Conservation (phyloP, 2,113 vertebrate species). For the Pitta sordida region DNA sequence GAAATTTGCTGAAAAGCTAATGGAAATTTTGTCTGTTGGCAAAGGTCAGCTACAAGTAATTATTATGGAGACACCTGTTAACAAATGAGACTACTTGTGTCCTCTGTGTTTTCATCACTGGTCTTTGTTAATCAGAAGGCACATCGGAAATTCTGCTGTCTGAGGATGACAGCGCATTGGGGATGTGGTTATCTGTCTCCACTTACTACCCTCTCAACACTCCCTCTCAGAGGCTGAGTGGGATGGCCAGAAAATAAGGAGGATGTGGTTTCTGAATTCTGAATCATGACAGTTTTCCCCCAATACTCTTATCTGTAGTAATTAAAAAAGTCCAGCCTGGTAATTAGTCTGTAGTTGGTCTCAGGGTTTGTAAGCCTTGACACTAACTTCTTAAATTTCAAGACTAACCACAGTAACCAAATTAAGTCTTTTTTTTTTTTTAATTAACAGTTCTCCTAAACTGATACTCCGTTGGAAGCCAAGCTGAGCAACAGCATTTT, state of each 20-base stretch:
- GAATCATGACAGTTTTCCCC: conserved; percentile 32
- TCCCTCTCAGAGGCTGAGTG: conserved; percentile 25
- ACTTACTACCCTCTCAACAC: neutral
- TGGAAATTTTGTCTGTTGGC: neutral
- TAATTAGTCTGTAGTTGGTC: conserved; percentile 6
- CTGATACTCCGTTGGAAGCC: neutral
- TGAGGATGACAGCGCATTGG: neutral
- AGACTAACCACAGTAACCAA: conserved; percentile 5
- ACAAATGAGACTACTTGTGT: neutral
- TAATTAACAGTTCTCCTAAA: conserved; percentile 20
- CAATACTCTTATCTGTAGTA: conserved; percentile 7
- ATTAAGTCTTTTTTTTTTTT: neutral
- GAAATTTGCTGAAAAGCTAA: neutral
- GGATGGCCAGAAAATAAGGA: conserved; percentile 30
- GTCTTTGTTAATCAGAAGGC: conserved; percentile 27
- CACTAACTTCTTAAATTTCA: conserved; percentile 12
- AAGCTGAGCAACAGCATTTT: neutral
- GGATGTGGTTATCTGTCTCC: conserved; percentile 37
- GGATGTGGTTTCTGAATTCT: conserved; percentile 57
- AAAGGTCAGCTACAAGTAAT: neutral
- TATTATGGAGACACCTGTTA: neutral
- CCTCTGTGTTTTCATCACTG: conserved; percentile 25
- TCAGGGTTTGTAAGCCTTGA: neutral
- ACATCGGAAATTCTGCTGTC: conserved; percentile 29
- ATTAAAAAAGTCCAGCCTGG: conserved; percentile 32